These are phyloP conservation scores for Sebastes miniatus DNA, from an alignment of 2,797 vertebrate species.

Conservation along the genomic window DNA sequence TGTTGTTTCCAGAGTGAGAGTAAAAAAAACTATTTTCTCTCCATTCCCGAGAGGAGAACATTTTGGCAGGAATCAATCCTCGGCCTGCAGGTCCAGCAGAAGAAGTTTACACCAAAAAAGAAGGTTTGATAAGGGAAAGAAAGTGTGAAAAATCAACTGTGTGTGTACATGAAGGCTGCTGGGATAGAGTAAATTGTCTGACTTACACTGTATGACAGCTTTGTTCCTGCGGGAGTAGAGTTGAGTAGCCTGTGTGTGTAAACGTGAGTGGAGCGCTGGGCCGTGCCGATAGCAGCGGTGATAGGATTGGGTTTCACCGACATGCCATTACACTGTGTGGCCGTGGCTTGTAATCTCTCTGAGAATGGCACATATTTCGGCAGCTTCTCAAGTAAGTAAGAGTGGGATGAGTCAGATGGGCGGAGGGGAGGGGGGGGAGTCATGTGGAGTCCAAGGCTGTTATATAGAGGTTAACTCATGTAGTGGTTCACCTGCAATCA, in stretches of 20 bases:
- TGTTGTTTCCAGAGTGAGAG: slow-evolving; percentile 9
- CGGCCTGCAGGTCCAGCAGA: slow-evolving; percentile 23
- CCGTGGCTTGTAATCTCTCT: slow-evolving; percentile 55
- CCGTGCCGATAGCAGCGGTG: slow-evolving; percentile 18
- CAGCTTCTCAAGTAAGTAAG: slow-evolving; percentile 51
- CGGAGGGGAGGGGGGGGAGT: background rate
- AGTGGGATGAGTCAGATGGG: slow-evolving; percentile 57
- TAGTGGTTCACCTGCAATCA: slow-evolving; percentile 29
- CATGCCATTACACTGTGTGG: slow-evolving; percentile 51
- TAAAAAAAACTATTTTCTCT: slow-evolving; percentile 14
- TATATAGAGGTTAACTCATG: slow-evolving; percentile 34
- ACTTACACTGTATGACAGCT: slow-evolving; percentile 21
- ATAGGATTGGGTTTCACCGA: slow-evolving; percentile 62
- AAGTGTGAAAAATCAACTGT: background rate
- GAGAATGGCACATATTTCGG: slow-evolving; percentile 62
- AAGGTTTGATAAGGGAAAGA: slow-evolving; percentile 20
- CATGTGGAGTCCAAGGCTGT: slow-evolving; percentile 35
- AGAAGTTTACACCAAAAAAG: slow-evolving; percentile 18
- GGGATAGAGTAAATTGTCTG: background rate
- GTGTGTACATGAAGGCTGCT: slow-evolving; percentile 11
- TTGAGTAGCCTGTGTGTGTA: slow-evolving; percentile 14
- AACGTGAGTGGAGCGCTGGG: slow-evolving; percentile 9
- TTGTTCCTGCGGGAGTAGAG: slow-evolving; percentile 26
- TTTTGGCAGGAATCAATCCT: slow-evolving; percentile 34
- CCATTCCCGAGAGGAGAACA: slow-evolving; percentile 10